Percentiles rank a stretch among this genome's conserved stretches.
Evolutionary conservation across 2,797 vertebrate genomes (phyloP).

Genomic region (Sebastes ruberrimus): DNA sequence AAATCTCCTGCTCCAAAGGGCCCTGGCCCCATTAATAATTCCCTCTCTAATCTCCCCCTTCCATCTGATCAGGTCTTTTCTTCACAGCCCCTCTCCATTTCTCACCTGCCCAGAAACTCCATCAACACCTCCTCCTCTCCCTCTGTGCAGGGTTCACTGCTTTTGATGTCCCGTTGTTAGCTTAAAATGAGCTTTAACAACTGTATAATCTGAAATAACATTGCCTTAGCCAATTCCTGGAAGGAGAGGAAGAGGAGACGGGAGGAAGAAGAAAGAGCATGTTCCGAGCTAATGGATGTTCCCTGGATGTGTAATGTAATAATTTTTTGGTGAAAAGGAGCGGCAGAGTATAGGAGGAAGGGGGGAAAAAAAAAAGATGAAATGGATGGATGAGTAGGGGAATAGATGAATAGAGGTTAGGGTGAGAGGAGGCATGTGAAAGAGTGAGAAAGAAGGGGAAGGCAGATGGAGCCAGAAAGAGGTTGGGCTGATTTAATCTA

Average conservation of each 20-base stretch:
- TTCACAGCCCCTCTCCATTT: conserved; percentile 77
- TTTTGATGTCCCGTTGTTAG: conserved; percentile 79
- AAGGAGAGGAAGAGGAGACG: conserved; percentile 39
- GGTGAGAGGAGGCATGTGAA: conserved; percentile 55
- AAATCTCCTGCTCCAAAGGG: conserved; percentile 73
- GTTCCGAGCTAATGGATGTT: conserved; percentile 82
- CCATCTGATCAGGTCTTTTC: conserved; percentile 79
- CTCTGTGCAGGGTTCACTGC: conserved; percentile 72
- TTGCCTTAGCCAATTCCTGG: conserved; percentile 72
- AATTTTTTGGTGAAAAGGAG: conserved; percentile 76
- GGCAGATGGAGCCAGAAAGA: conserved; percentile 73
- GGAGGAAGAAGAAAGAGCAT: conserved; percentile 67
- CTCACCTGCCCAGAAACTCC: conserved; percentile 79
- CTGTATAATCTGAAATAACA: conserved; percentile 84
- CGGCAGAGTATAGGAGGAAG: conserved; percentile 26
- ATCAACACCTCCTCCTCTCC: conserved; percentile 79
- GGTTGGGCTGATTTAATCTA: conserved; percentile 81
- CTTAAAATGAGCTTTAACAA: conserved; percentile 83
- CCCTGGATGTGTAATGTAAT: conserved; percentile 83
- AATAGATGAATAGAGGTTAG: conserved; percentile 65
- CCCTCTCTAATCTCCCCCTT: conserved; percentile 75
- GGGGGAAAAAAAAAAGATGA: conserved; percentile 48
- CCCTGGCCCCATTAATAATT: conserved; percentile 75
- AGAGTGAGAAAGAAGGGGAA: conserved; percentile 58
- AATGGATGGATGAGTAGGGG: conserved; percentile 67